Evolutionary conservation across 1,140 invertebrate genomes (phyloP).

Genomic region (Drosophila athabasca): DNA sequence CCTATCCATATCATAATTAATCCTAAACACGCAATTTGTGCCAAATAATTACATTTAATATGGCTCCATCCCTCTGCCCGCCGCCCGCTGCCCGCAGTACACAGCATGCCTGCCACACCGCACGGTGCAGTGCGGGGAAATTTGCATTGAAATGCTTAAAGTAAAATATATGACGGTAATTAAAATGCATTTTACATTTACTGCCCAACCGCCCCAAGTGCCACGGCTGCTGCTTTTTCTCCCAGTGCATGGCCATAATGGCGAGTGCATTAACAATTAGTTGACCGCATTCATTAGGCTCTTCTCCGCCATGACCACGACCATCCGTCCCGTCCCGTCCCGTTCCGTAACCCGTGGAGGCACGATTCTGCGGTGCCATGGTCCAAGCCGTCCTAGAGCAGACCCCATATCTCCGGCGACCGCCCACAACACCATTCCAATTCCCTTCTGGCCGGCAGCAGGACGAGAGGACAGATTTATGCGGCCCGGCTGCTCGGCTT

Average conservation of each 20-base stretch:
- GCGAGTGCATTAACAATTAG: constrained; percentile 81
- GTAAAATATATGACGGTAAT: constrained; percentile 77
- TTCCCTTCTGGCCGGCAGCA: constrained; percentile 40
- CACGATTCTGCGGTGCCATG: constrained; percentile 19
- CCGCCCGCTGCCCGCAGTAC: constrained; percentile 14
- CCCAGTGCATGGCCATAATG: constrained; percentile 59
- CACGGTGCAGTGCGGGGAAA: constrained; percentile 10
- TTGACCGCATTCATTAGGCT: constrained; percentile 75
- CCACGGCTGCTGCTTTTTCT: constrained; percentile 36
- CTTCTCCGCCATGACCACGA: constrained; percentile 23
- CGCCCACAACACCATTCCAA: constrained; percentile 61
- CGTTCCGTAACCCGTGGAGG: constrained; percentile 1
- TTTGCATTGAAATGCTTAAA: constrained; percentile 79
- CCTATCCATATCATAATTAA: constrained; percentile 78
- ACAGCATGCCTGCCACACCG: constrained; percentile 1
- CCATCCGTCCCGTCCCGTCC: neutral
- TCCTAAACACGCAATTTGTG: constrained; percentile 81
- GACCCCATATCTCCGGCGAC: constrained; percentile 26
- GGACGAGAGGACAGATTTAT: constrained; percentile 62
- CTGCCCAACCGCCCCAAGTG: constrained; percentile 7
- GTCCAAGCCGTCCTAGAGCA: constrained; percentile 33
- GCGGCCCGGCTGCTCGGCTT: constrained; percentile 53
- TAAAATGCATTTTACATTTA: constrained; percentile 79
- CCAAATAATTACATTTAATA: constrained; percentile 82
- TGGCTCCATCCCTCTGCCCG: constrained; percentile 16